phyloP scores from a whole-genome alignment of 1,140 invertebrate species.

The Aphaenogaster ashmeadi region DNA sequence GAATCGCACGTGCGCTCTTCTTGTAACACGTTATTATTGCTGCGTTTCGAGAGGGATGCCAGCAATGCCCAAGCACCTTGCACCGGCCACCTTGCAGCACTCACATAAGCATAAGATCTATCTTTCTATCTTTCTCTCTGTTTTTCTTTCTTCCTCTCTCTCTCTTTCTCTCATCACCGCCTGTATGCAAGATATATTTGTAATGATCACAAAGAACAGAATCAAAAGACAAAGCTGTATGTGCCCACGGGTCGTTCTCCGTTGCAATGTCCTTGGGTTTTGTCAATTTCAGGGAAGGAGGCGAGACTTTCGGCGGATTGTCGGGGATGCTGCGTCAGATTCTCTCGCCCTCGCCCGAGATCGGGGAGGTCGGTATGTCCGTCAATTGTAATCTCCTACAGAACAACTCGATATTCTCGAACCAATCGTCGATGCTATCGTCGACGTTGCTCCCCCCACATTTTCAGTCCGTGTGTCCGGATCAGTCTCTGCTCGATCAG shows the following conservation, averaged over 20 bases:
- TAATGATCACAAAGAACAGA: conserved; percentile 64
- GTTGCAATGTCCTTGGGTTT: conserved; percentile 85
- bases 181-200: conserved; percentile 62
- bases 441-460: conserved; percentile 73
- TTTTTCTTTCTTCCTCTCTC: neutral
- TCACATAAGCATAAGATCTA: conserved; percentile 72
- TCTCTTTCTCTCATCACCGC: conserved; percentile 47
- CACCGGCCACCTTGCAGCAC: conserved; percentile 82
- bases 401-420: conserved; percentile 80
- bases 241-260: conserved; percentile 59
- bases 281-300: conserved; percentile 86
- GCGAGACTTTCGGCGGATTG: conserved; percentile 85
- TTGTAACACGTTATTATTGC: conserved; percentile 62
- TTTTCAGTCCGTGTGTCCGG: conserved; percentile 67
- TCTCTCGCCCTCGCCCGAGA: conserved; percentile 85
- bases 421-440: conserved; percentile 80
- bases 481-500: conserved; percentile 78
- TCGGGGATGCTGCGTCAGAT: conserved; percentile 87
- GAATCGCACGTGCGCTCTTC: conserved; percentile 65
- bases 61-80: conserved; percentile 84
- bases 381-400: conserved; percentile 82
- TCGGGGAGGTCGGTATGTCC: conserved; percentile 76
- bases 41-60: conserved; percentile 53
- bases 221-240: conserved; percentile 57
- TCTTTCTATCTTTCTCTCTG: conserved; percentile 39